Base-by-base conservation (phyloP, 1,140 invertebrate genomes). In the Macrostomum lignano region DNA sequence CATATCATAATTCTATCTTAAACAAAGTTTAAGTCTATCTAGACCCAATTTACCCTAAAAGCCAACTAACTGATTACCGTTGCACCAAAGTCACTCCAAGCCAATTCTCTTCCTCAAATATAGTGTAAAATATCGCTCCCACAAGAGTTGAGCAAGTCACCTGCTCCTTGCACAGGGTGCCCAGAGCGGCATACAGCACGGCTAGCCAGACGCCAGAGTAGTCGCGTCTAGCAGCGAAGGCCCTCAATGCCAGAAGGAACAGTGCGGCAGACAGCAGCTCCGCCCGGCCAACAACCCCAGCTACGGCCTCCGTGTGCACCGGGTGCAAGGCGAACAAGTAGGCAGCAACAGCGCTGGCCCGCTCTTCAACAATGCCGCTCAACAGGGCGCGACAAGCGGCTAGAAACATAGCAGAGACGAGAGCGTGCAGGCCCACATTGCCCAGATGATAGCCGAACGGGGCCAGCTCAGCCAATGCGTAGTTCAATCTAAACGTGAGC, bases 251-350 rank as follows among this genome's bases (percentile, higher is more conserved):
- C 25, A 68, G 38, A 41, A 78, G 66, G 45, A 71, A 74, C 44
- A 79, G 72, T 21, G 75, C 59, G 21, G 71, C 66, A 43, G 71
- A 71, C 35, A 86, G 55, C 19, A 86, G 52, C 58, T 94, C 86
- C 3, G 84, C 84, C 42, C 81, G 64, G 7, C 86, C 84, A 7
- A 93, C 82, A 28, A 93, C 68, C n/a, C 79, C 79, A 7, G 81
- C 77, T 5, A 93, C 81, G 49, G 82, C 74, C 60, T 84, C 78
- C 19, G 74, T 77, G 57, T 94, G 86, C 40, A 94, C 70, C 13
- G 86, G 86, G 62, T 93, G 86, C 19, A 77, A 69, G 30, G 76
- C 67, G 65, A 88, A 94, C 24, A 91, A 46, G 1, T 74, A 42
- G 31, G 75, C 61, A 21, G 70, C 68, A 11, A 78, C 61, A 31